phyloP scores from a whole-genome alignment of 1,140 invertebrate genomes.

The Drosophila serrata region DNA sequence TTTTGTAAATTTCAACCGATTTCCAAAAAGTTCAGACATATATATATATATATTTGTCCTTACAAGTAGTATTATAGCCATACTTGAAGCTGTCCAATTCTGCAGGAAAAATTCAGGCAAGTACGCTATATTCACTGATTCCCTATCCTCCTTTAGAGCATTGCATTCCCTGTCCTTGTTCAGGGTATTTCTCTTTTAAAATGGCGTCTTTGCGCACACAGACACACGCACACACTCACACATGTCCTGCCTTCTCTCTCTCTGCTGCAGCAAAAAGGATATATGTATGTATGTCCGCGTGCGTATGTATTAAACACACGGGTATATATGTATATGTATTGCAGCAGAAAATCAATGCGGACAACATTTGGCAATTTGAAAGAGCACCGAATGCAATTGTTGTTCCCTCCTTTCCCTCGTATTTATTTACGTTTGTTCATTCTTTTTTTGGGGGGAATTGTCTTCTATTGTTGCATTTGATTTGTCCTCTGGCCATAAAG shows the following conservation, averaged over 20 bases:
- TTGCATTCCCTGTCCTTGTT: neutral
- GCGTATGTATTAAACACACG: conserved; percentile 2
- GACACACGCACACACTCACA: conserved; percentile 6
- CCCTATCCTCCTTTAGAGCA: too few species aligned
- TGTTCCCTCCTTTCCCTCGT: neutral
- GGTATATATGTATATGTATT: conserved; percentile 5
- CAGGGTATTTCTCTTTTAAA: conserved; percentile 34
- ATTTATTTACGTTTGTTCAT: conserved; percentile 6
- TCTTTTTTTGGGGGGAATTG: conserved; percentile 28
- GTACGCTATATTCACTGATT: too few species aligned
- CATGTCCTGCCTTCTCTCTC: neutral
- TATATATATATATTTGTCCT: too few species aligned
- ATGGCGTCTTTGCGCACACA: conserved; percentile 28
- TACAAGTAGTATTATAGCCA: too few species aligned
- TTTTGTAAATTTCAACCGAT: too few species aligned
- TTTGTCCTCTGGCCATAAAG: conserved; percentile 50
- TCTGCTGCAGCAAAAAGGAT: conserved; percentile 18
- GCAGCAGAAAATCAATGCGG: conserved; percentile 46
- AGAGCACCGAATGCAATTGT: conserved; percentile 27
- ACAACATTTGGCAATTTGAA: conserved; percentile 45
- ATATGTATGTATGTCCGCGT: neutral
- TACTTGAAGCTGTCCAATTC: too few species aligned
- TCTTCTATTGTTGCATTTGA: conserved; percentile 65
- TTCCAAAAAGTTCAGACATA: neutral
- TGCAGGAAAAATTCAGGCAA: too few species aligned